Evolutionary conservation across 64 coral and sea anemone species (phyloP).

Genomic region (Montipora sp.): DNA sequence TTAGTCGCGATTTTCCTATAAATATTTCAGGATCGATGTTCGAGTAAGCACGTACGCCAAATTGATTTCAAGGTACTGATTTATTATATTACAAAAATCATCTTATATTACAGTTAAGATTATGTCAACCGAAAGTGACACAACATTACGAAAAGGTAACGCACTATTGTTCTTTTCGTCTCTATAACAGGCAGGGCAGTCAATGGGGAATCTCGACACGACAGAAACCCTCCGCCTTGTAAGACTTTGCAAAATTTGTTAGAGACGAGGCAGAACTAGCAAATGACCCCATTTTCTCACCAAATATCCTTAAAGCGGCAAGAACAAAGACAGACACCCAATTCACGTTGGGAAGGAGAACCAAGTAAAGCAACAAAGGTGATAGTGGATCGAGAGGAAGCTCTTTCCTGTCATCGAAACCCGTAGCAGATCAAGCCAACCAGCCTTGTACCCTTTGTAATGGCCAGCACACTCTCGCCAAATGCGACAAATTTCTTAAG

Average conservation of each 20-base stretch:
- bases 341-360: neutral
- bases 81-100: too few species aligned
- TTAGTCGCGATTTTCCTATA: too few species aligned
- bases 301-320: neutral
- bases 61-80: too few species aligned
- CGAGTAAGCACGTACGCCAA: too few species aligned
- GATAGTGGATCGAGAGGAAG: neutral
- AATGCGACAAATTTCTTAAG: slow-evolving; percentile 4
- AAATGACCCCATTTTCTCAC: slow-evolving; percentile 42
- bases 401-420: neutral
- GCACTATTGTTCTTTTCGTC: too few species aligned
- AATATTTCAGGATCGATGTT: too few species aligned
- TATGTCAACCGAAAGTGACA: too few species aligned
- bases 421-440: neutral
- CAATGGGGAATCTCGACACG: too few species aligned
- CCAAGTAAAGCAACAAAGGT: neutral
- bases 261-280: slow-evolving; percentile 7
- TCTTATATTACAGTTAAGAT: too few species aligned
- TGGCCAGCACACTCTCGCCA: neutral
- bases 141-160: too few species aligned
- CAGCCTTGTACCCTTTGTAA: neutral
- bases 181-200: too few species aligned
- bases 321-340: neutral
- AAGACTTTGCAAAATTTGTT: slow-evolving; percentile 12
- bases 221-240: neutral